A percentile compares a stretch with the other conserved stretches of the same genome.
Evolutionary conservation across 2,888 invertebrate genomes (phyloP).

Genomic region (Pristionchus japonicus): DNA sequence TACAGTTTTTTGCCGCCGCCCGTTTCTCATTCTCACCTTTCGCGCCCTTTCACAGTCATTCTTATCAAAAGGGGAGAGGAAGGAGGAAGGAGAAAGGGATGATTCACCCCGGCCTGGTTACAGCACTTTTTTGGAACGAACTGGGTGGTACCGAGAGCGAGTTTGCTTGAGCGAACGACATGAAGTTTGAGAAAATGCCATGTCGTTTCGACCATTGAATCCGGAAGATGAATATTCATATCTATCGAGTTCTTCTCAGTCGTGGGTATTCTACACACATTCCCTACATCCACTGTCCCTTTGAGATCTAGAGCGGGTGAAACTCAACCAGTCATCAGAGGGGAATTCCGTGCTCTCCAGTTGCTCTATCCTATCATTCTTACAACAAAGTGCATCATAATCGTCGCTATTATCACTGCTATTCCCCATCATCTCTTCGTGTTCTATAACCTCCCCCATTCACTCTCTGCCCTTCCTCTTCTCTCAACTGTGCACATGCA

Average conservation of each 20-base stretch:
- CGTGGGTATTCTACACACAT: too few species aligned
- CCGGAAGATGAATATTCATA: too few species aligned
- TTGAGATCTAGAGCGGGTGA: too few species aligned
- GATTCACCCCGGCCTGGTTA: background rate
- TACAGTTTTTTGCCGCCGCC: background rate
- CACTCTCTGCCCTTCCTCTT: background rate
- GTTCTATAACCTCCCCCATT: background rate
- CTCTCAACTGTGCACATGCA: background rate
- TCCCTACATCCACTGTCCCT: too few species aligned
- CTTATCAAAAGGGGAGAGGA: background rate
- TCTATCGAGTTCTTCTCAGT: too few species aligned
- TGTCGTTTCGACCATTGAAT: background rate
- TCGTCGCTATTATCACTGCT: background rate
- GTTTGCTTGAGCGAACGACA: too few species aligned
- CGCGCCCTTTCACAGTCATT: conserved; percentile 16
- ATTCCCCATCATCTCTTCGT: background rate
- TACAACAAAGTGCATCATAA: background rate
- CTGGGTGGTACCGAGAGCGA: conserved; percentile 29
- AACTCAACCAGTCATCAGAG: too few species aligned
- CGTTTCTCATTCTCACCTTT: background rate
- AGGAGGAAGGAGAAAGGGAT: background rate
- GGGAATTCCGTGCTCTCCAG: too few species aligned
- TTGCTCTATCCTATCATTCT: background rate
- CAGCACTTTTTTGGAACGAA: conserved; percentile 30
- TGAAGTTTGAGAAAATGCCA: background rate